These are phyloP conservation scores for Anisognathus igniventris DNA, from an alignment of 2,797 vertebrate genomes.

Conservation along the genomic window DNA sequence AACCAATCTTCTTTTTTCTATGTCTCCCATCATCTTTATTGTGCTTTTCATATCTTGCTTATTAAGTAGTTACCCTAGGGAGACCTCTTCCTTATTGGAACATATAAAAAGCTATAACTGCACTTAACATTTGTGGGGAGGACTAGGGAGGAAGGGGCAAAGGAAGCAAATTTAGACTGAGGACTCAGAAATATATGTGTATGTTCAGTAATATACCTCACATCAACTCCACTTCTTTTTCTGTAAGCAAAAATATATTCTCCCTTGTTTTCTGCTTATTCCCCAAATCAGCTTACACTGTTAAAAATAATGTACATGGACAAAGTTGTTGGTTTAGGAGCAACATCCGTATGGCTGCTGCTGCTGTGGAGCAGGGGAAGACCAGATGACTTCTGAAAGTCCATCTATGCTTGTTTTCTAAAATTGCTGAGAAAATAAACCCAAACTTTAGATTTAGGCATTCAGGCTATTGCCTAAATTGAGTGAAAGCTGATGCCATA, in stretches of 20 bases:
- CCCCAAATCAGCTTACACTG: background rate
- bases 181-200: background rate
- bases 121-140: background rate
- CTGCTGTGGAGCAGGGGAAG: background rate
- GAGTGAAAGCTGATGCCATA: background rate
- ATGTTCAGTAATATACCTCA: background rate
- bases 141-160: background rate
- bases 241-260: background rate
- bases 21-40: background rate
- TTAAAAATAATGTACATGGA: background rate
- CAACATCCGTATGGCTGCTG: background rate
- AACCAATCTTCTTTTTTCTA: background rate
- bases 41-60: slow-evolving; percentile 38
- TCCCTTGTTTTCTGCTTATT: background rate
- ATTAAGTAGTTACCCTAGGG: slow-evolving; percentile 25
- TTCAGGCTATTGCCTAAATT: background rate
- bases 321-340: background rate
- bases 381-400: background rate
- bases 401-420: background rate
- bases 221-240: background rate
- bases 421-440: background rate
- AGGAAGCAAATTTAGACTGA: background rate
- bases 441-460: background rate
- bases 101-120: background rate
- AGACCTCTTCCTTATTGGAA: background rate